phyloP scores from a whole-genome alignment of 1,140 invertebrate genomes.

The Charaxes varanes region DNA sequence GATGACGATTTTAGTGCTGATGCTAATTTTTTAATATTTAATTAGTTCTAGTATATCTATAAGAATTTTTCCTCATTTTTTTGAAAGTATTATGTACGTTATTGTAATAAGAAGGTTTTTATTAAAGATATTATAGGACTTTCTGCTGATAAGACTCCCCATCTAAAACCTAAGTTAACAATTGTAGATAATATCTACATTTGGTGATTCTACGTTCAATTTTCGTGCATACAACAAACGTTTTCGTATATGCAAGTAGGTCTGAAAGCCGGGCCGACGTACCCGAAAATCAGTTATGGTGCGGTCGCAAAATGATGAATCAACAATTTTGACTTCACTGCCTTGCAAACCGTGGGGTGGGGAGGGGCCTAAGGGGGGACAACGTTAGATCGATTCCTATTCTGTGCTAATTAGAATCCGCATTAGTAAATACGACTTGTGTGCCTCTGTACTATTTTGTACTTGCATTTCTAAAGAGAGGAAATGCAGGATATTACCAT shows the following conservation, averaged over 20 bases:
- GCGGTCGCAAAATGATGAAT: slow-evolving; percentile 39
- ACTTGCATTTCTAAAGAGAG: too few species aligned
- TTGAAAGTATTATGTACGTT: too few species aligned
- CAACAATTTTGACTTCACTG: slow-evolving; percentile 45
- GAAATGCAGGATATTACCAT: too few species aligned
- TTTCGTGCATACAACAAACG: slow-evolving; percentile 1
- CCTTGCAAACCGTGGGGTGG: slow-evolving; percentile 23
- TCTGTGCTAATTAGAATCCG: slow-evolving; percentile 63
- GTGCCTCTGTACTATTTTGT: slow-evolving; percentile 2
- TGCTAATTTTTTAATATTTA: too few species aligned
- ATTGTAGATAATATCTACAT: too few species aligned
- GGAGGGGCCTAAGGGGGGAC: slow-evolving; percentile 27
- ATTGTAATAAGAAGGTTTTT: too few species aligned
- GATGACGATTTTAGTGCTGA: too few species aligned
- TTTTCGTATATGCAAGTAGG: slow-evolving; percentile 5
- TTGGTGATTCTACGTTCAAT: slow-evolving; percentile 1
- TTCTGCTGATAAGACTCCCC: too few species aligned
- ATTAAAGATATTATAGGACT: too few species aligned
- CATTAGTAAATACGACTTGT: slow-evolving; percentile 41
- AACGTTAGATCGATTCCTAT: slow-evolving; percentile 64
- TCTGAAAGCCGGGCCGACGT: slow-evolving; percentile 11
- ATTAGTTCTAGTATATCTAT: too few species aligned
- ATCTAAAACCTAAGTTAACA: too few species aligned
- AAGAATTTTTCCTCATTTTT: too few species aligned
- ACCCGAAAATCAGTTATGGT: slow-evolving; percentile 37